Evolutionary conservation across 2,113 vertebrate genomes (phyloP), one percentile per base, ranked within the genome.

Genomic region (Sterrhoptilus dennistouni): DNA sequence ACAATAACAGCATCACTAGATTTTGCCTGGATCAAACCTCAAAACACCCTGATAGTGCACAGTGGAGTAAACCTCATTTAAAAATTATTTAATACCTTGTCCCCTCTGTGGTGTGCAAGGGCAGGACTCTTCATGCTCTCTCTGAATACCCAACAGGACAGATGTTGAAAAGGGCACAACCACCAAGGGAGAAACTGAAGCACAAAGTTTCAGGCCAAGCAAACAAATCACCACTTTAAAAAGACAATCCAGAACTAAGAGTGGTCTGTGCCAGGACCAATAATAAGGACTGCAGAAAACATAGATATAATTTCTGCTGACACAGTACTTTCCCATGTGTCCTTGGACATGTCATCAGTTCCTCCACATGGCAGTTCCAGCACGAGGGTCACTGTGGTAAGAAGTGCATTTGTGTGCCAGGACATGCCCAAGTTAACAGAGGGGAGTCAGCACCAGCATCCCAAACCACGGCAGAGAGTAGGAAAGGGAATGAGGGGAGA

Each of bases 11-110:
- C 59, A 72, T 20, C n/a, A 56, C 25, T 27, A 15, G 29, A 79
- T 56, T 85, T 70, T 27, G 36, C 47, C 36, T 78, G 75, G 36
- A 42, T 52, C 14, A 36, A 83, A 74, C 33, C 40, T 40, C 45
- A 31, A 25, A 69, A 64, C 14, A 35, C 31, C 3, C 3, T 1
- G 1, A 14, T 69, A 74, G 28, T 2, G 13, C 1, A 3, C 31
- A 74, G n/a, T 28, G 31, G 12, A 36, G 4, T 16, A 78, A 94
- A 50, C 4, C 25, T 33, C 19, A 57, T 44, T 71, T 56, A 44
- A 7, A 77, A 57, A 72, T 57, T 2, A 60, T 29, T 42, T 42
- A 52, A 6, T 35, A 45, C 9, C 12, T 42, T 64, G 31, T 44
- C 31, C n/a, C n/a, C 78, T 90, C 65, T 29, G 13, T n/a, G 29